Percentiles rank a stretch among this genome's conserved stretches.
Evolutionary conservation across 2,888 invertebrate species (phyloP).

Genomic region (Ectemnius cavifrons): DNA sequence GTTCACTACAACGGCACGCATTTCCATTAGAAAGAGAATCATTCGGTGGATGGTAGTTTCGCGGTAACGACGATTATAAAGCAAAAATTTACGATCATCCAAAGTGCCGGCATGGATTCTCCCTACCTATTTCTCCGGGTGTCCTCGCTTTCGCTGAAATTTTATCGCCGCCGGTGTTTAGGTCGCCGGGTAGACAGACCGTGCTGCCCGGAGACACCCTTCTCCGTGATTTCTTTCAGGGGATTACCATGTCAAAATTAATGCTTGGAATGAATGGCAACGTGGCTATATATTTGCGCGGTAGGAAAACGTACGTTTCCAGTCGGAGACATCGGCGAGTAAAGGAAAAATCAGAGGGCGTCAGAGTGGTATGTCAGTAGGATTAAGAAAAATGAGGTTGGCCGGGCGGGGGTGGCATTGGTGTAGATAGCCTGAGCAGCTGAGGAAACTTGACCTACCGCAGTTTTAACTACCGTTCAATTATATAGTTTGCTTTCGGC

Average conservation of each 20-base stretch:
- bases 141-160: slow-evolving; percentile 48
- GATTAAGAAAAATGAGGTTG: neutral
- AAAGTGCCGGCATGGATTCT: slow-evolving; percentile 23
- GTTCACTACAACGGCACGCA: slow-evolving; percentile 11
- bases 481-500: slow-evolving; percentile 69
- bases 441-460: slow-evolving; percentile 68
- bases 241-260: slow-evolving; percentile 19
- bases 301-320: neutral
- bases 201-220: slow-evolving; percentile 28
- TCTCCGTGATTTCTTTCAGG: slow-evolving; percentile 11
- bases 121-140: slow-evolving; percentile 5
- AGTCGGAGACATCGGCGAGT: neutral
- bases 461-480: slow-evolving; percentile 70
- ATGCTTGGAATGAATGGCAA: neutral
- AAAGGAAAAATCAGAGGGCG: neutral
- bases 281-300: too few species aligned
- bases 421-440: slow-evolving; percentile 7
- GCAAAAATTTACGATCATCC: slow-evolving; percentile 64
- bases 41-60: slow-evolving; percentile 20
- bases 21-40: slow-evolving; percentile 22
- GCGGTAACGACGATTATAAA: slow-evolving; percentile 63
- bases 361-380: neutral
- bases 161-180: slow-evolving; percentile 59
- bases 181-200: slow-evolving; percentile 46
- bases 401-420: slow-evolving; percentile 18